Evolutionary conservation across 35 echinoderm and acorn worm species (phyloP).

Genomic region (Stichopus chloronotus): DNA sequence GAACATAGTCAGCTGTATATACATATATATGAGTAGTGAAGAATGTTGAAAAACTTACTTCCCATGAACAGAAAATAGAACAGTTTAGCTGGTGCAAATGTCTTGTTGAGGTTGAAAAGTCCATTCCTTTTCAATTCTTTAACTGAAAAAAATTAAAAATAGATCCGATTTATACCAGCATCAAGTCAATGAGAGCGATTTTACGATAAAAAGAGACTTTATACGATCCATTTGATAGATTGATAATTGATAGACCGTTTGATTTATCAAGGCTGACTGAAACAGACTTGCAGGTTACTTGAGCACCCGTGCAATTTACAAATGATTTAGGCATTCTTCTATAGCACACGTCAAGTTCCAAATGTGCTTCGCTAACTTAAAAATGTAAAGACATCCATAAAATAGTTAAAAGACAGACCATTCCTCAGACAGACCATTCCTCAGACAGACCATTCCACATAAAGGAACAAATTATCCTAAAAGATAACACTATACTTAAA

Average conservation of each 20-base stretch:
- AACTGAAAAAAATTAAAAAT: background rate
- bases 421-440: too few relatives aligned
- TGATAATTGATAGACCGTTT: background rate
- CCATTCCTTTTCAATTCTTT: conserved; percentile 33
- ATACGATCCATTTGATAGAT: background rate
- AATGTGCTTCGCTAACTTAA: too few relatives aligned
- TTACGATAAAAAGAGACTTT: background rate
- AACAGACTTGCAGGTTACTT: background rate
- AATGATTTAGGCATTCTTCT: too few relatives aligned
- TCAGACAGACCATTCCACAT: too few relatives aligned
- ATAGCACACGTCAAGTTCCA: too few relatives aligned
- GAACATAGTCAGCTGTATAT: too few relatives aligned
- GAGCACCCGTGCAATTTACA: too few relatives aligned
- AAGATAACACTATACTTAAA: too few relatives aligned
- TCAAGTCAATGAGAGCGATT: background rate
- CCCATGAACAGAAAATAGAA: conserved; percentile 36
- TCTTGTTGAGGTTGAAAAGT: conserved; percentile 42
- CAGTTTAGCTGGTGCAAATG: conserved; percentile 33
- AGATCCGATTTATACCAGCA: background rate
- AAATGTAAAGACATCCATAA: too few relatives aligned
- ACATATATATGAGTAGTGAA: too few relatives aligned
- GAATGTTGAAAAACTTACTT: conserved; percentile 50
- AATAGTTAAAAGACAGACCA: too few relatives aligned
- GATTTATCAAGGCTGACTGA: background rate
- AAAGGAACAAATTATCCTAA: too few relatives aligned